Conservation (phyloP, 2,888 invertebrate species). For the Tolmerus cingulatus region DNA sequence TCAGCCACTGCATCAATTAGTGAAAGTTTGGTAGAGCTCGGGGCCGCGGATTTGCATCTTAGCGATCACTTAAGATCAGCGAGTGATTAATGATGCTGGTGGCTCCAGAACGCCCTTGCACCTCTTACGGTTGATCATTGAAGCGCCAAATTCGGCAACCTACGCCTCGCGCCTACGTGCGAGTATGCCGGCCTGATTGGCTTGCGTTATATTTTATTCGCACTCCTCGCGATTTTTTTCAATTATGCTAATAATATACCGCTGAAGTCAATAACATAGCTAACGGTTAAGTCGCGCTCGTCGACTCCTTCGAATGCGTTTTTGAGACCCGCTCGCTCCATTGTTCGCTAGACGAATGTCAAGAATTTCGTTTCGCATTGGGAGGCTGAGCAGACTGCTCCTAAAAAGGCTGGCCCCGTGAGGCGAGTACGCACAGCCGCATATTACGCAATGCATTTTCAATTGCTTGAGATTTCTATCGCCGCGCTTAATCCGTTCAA, state of each 20-base stretch:
- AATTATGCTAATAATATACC: not conserved
- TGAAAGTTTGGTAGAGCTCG: not conserved
- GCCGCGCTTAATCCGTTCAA: not conserved
- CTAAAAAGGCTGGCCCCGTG: not conserved
- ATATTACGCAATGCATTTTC: not conserved
- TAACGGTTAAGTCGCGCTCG: not conserved
- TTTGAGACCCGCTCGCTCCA: not conserved
- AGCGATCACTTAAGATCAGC: not conserved
- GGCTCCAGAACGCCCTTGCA: slow-evolving; percentile 12
- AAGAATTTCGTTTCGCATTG: not conserved
- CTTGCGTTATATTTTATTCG: not conserved
- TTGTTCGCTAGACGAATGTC: not conserved
- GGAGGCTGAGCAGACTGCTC: not conserved
- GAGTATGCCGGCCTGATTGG: not conserved
- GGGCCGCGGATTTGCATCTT: not conserved
- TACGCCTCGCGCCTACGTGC: not conserved
- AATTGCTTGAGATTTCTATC: not conserved
- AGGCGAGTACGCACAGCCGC: not conserved
- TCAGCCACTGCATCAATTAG: slow-evolving; percentile 1
- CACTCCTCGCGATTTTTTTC: not conserved
- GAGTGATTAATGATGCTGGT: slow-evolving; percentile 12
- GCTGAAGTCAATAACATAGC: not conserved
- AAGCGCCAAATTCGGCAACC: slow-evolving; percentile 18
- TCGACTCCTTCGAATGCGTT: not conserved
- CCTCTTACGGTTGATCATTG: not conserved